Conservation (phyloP, 2,888 invertebrate genomes). For the Nomada goodeniana region DNA sequence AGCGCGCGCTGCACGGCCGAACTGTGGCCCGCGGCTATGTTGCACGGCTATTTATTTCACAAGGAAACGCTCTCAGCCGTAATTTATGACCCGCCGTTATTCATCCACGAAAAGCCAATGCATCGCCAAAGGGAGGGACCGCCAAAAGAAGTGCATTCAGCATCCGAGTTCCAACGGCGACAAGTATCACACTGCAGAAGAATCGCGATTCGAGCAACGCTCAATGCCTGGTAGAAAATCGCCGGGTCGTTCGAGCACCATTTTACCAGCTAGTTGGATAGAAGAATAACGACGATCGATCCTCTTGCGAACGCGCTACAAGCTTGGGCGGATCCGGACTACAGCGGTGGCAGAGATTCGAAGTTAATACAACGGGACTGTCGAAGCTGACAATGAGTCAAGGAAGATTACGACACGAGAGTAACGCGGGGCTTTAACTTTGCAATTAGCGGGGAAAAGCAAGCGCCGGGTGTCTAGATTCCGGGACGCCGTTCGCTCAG, state of each 20-base stretch:
- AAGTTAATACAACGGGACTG: background rate
- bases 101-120: background rate
- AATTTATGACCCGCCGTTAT: background rate
- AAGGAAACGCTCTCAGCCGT: constrained; percentile 6
- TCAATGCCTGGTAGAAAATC: too few relatives aligned
- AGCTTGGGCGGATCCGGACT: background rate
- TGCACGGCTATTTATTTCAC: constrained; percentile 1
- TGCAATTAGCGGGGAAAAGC: constrained; percentile 2
- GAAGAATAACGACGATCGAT: too few relatives aligned
- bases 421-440: background rate
- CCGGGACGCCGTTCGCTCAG: background rate
- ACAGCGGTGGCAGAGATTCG: background rate
- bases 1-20: background rate
- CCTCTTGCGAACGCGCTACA: too few relatives aligned
- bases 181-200: too few relatives aligned
- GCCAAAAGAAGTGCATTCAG: background rate
- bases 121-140: background rate
- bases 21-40: background rate
- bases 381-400: background rate
- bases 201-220: too few relatives aligned
- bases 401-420: constrained; percentile 6
- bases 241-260: too few relatives aligned
- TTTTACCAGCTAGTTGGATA: too few relatives aligned
- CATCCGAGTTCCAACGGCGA: too few relatives aligned
- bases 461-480: background rate